These are phyloP conservation scores for Agriopis leucophaearia DNA, from an alignment of 2,888 invertebrate genomes.

Conservation along the genomic window DNA sequence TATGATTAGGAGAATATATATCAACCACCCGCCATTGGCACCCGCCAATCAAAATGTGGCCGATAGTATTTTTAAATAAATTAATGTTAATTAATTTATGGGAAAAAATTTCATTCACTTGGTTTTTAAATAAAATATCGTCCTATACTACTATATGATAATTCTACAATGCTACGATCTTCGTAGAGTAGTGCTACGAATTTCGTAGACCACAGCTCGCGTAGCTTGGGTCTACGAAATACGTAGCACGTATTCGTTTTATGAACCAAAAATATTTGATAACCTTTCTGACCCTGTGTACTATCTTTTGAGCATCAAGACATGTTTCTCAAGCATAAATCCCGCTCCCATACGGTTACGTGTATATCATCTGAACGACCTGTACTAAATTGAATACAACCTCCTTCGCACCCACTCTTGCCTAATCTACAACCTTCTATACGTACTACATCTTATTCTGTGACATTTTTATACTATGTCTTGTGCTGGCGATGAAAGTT, in stretches of 20 bases:
- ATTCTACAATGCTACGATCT: background rate
- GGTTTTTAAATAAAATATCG: too few species aligned
- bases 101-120: too few species aligned
- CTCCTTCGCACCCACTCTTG: slow-evolving; percentile 42
- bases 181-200: slow-evolving; percentile 2
- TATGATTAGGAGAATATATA: too few species aligned
- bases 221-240: background rate
- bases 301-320: slow-evolving; percentile 41
- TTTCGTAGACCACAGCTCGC: background rate
- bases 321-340: slow-evolving; percentile 64
- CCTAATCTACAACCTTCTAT: slow-evolving; percentile 16
- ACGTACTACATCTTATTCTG: slow-evolving; percentile 26
- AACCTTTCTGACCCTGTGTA: slow-evolving; percentile 28
- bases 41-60: too few species aligned
- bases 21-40: too few species aligned
- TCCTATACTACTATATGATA: background rate
- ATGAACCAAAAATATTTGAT: background rate
- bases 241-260: too few species aligned
- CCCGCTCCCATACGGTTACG: slow-evolving; percentile 55
- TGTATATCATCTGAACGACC: slow-evolving; percentile 72
- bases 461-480: slow-evolving; percentile 1
- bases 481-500: slow-evolving; percentile 26
- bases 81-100: too few species aligned
- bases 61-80: too few species aligned
- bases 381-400: slow-evolving; percentile 70